Base-by-base conservation (phyloP, 2,888 invertebrate genomes). In the Chloromyia formosa region DNA sequence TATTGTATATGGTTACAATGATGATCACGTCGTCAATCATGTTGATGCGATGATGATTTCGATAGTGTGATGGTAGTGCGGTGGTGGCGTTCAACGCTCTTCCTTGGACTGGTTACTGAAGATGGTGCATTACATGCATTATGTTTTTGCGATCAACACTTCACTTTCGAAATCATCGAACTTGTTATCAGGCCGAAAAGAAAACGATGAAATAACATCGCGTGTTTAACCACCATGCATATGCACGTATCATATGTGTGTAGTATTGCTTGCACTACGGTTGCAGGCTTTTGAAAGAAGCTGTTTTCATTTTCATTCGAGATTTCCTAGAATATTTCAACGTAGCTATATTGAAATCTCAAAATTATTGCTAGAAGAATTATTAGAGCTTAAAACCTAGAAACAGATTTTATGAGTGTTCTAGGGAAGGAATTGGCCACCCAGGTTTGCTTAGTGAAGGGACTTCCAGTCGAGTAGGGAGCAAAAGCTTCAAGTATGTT, bases 91-190 rank as follows among this genome's bases (percentile, higher is more conserved):
- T 61, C 61, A 61, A 27, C 35, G 20, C 27, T 61, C 61, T 61
- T 61, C 61, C 61, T 61, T 61, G 61, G 61, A 27, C 61, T 61
- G 12, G 61, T 61, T 61, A 14, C 20, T 4, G 20, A 27, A 61
- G 27, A 14, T 27, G 10, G 61, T 9, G 23, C 14, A 27, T 35
- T 35, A 7, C 27, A 35, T 35, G 27, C 27, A 2, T 4, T 7
- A 35, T 35, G 27, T 35, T 35, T 35, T 35, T 35, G 27, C 27
- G 27, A 35, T 35, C 27, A 35, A 35, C 27, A 27, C 61, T 27
- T 61, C 27, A 61, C 61, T 61, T 61, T 61, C 61, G 61, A 61
- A 61, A 61, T 61, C 61, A 61, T 61, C 61, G 61, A 61, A 61
- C 61, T 61, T 61, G 16, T 61, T 61, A 61, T 61, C 22, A 58